Conservation (phyloP, 2,113 vertebrate genomes). For the Patagioenas fasciata region DNA sequence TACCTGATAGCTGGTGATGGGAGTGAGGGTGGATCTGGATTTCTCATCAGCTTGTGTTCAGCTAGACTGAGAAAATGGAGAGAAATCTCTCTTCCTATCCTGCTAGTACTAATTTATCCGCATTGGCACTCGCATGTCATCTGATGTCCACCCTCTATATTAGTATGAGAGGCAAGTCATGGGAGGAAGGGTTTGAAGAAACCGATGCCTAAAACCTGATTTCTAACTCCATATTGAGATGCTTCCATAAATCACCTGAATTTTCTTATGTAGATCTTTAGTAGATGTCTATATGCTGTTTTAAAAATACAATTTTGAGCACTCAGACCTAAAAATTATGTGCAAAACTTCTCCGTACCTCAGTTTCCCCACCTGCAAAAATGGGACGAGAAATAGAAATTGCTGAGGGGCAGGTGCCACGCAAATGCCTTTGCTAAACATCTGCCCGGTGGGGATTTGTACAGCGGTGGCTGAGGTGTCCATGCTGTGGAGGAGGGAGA, state of each 20-base stretch:
- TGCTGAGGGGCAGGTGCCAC: neutral
- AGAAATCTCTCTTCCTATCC: neutral
- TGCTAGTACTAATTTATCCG: neutral
- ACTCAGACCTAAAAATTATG: neutral
- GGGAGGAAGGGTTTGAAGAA: neutral
- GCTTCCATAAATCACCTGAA: neutral
- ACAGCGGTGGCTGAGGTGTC: neutral
- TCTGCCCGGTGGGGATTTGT: neutral
- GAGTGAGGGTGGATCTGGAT: neutral
- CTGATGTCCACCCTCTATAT: neutral
- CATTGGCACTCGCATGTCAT: neutral
- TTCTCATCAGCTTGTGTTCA: neutral
- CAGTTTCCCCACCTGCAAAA: neutral
- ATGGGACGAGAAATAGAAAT: neutral
- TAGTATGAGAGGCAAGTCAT: neutral
- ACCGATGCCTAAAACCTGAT: neutral
- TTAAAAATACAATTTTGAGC: neutral
- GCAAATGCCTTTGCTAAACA: neutral
- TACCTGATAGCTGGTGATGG: neutral
- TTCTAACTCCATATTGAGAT: neutral
- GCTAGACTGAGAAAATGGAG: neutral
- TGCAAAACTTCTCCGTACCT: rapidly evolving
- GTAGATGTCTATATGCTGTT: too few relatives aligned
- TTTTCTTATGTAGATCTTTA: neutral
- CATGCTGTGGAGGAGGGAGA: neutral